A percentile compares a stretch with the other conserved stretches of the same genome.
phyloP scores from a whole-genome alignment of 2,888 invertebrate genomes.

The Pedicia rivosa region DNA sequence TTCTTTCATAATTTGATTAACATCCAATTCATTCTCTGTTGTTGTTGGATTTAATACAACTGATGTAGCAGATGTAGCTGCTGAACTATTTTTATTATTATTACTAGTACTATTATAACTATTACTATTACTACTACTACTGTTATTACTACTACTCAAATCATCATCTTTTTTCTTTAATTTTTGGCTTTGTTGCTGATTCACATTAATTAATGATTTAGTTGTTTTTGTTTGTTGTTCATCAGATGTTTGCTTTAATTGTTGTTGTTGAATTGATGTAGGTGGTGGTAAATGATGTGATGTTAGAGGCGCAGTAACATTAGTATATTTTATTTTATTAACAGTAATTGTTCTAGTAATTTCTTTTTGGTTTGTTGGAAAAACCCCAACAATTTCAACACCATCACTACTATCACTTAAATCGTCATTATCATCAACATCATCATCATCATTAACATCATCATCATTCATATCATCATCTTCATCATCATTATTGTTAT shows the following conservation, averaged over 20 bases:
- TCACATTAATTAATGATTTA: no score
- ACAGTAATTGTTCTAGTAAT: background rate
- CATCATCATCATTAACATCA: conserved; percentile 3
- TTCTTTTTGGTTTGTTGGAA: conserved; percentile 16
- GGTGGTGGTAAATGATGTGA: no score
- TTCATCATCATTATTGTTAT: conserved; percentile 3
- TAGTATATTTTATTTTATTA: conserved; percentile 12
- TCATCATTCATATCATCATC: background rate
- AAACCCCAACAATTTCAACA: conserved; percentile 27
- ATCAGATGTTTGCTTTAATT: no score
- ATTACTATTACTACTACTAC: conserved; percentile 2
- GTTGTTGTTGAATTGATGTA: no score
- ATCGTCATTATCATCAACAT: background rate
- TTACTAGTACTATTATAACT: background rate
- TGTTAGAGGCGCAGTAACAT: conserved; percentile 1
- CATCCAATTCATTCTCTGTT: conserved; percentile 20
- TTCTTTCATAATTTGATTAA: conserved; percentile 33
- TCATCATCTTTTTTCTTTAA: conserved; percentile 8
- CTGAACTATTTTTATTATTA: conserved; percentile 1
- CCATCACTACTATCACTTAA: conserved; percentile 20
- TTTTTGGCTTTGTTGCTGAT: no score
- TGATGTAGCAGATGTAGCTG: background rate
- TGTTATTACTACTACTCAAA: conserved; percentile 6
- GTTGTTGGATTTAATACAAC: background rate
- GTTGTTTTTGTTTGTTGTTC: no score